Evolutionary conservation across 2,797 vertebrate genomes (phyloP), one percentile per base, ranked within the genome.

Genomic region (Lycodopsis pacificus): DNA sequence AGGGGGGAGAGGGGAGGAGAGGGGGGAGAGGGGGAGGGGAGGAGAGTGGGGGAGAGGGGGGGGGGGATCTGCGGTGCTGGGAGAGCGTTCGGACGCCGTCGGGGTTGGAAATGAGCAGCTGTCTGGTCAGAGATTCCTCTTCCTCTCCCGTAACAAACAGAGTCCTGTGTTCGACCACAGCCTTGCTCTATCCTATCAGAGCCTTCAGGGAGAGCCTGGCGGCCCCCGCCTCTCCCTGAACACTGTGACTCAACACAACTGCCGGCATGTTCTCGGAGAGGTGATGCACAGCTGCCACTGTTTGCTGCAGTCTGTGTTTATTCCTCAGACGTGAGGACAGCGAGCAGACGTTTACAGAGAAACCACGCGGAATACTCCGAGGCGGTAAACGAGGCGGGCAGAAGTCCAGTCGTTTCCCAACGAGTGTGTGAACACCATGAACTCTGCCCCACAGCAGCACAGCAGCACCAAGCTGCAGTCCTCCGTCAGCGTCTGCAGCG

Each of bases 21-120:
- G 25, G 25, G 57, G 10, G 25, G 25, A 25, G 1, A 25, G 25
- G 25, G n/a, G 25, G 25, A 25, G 25, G 25, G 2, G 1, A 25
- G 1, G 25, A n/a, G n/a, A n/a, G n/a, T n/a, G 25, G 25, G 2
- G 25, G 25, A 25, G 1, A 25, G 25, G 25, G 25, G 25, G 10
- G 10, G 4, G 1, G 1, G 30, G 5, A 30, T 77, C 70, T 58
- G 77, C 42, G 65, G 38, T 1, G 71, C 51, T 17, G 46, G n/a
- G 65, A 73, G 74, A 70, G 77, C 27, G 64, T 73, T 82, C 34
- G 65, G 56, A 85, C 76, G 77, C 79, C 61, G 44, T 14, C 48
- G 32, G 84, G 75, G 86, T 89, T 7, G 64, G 74, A 87, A 89
- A 89, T 82, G 86, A 90, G 89, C 92, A 94, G 93, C 93, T 92